These are phyloP conservation scores for Psittacula derbiana DNA, from an alignment of 2,797 vertebrate species.

Conservation along the genomic window DNA sequence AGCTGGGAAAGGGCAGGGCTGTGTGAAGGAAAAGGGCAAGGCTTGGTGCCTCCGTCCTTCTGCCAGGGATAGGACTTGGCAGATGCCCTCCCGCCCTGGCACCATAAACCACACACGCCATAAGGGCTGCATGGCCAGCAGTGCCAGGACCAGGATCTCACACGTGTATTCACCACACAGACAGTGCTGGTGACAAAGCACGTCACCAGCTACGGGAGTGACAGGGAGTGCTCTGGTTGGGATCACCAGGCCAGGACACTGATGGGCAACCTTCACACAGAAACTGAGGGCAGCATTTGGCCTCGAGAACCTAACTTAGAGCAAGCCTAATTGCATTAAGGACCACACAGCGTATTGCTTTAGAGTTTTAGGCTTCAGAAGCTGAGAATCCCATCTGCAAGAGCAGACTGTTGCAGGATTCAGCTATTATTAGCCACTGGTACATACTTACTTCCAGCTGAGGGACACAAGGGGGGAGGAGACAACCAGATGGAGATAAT, in stretches of 20 bases:
- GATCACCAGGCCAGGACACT: neutral
- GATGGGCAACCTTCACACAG: neutral
- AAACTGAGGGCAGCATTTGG: neutral
- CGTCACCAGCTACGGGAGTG: rapidly evolving
- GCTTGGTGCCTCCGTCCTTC: neutral
- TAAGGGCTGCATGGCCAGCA: neutral
- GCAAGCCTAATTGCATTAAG: conserved; percentile 57
- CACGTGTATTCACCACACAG: neutral
- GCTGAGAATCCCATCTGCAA: conserved; percentile 74
- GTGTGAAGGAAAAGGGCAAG: neutral
- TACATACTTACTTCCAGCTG: conserved; percentile 68
- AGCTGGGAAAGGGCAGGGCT: neutral
- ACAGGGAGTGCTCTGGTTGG: rapidly evolving
- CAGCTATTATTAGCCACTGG: conserved; percentile 78
- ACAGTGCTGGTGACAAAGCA: neutral
- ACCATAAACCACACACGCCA: neutral
- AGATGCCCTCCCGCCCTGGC: neutral
- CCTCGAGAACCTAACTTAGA: neutral
- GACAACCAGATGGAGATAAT: conserved; percentile 76
- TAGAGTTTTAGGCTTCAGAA: conserved; percentile 66
- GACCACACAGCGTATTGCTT: conserved; percentile 49
- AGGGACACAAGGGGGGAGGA: conserved; percentile 62
- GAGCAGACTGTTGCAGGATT: conserved; percentile 73
- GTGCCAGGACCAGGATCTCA: rapidly evolving
- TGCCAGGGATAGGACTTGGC: neutral